Base-by-base conservation (phyloP, 2,888 invertebrate species). In the Microctonus brassicae region DNA sequence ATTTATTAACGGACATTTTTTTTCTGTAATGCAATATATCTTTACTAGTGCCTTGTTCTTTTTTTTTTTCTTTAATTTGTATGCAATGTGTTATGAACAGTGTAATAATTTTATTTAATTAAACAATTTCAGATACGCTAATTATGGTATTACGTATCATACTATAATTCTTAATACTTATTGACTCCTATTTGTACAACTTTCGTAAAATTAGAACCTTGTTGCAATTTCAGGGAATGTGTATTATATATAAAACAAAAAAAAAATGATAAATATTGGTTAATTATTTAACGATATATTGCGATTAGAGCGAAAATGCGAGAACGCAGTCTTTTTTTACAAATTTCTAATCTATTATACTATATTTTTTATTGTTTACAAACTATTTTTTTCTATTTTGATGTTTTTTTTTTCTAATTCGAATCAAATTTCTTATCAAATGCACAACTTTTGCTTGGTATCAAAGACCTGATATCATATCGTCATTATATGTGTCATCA, bases 391-490 rank as follows among this genome's bases (percentile, higher is more conserved):
- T 78, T 78, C 4, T 5, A 76, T 73, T 66, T 47, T 65, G 77
- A 77, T 75, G 75, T 74, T 70, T 72, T 58, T 74, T 65, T 71
- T 63, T 58, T 47, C 39, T 20, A 57, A 26, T 57, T 20, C 11
- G 11, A 39, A 39, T 62, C 11, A n/a, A 39, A 13, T 76, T 77
- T 79, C 77, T 82, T 84, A 85, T 84, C 81, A 85, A 84, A 83
- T 80, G 80, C 81, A 79, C 76, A 82, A 82, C 78, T 80, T 47
- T 80, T 75, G 76, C 73, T 80, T 81, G 82, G 86, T 86, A 86
- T 86, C 86, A 86, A 86, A 86, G 84, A 82, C 79, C 76, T 82
- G 83, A 84, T 83, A 84, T 83, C 79, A 74, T 73, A 29, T 53
- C 58, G 52, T 26, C 60, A 36, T 47, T 39, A 39, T 33, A 36